Evolutionary conservation across 2,888 invertebrate genomes (phyloP).

Genomic region (Chouioia cunea): DNA sequence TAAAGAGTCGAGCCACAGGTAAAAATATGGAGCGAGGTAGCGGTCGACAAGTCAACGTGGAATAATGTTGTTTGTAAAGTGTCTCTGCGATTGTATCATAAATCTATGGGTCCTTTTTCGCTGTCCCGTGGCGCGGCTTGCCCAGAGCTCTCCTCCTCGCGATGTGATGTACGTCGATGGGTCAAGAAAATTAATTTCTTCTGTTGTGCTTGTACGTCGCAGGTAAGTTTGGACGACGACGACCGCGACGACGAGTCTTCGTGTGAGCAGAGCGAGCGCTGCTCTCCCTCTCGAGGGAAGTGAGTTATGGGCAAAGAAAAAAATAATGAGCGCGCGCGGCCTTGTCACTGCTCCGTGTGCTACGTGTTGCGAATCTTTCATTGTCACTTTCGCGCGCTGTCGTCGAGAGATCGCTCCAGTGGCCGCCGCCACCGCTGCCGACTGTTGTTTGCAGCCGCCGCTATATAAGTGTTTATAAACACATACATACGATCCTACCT

Average conservation of each 20-base stretch:
- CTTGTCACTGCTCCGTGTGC: constrained; percentile 42
- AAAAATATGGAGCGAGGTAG: constrained; percentile 28
- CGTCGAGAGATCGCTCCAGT: too few species aligned
- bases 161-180: constrained; percentile 46
- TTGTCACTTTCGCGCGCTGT: constrained; percentile 52
- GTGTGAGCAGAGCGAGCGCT: constrained; percentile 1
- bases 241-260: background rate
- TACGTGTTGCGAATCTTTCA: constrained; percentile 54
- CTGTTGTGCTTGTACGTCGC: constrained; percentile 52
- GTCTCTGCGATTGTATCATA: constrained; percentile 32
- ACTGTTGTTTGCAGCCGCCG: background rate
- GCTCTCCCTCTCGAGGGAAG: constrained; percentile 45
- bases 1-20: constrained; percentile 17
- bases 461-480: too few species aligned
- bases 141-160: background rate
- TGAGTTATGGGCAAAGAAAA: constrained; percentile 52
- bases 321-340: constrained; percentile 49
- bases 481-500: too few species aligned
- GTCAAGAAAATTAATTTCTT: constrained; percentile 51
- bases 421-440: constrained; percentile 45
- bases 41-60: constrained; percentile 23
- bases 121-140: background rate
- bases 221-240: constrained; percentile 55
- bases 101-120: constrained; percentile 17
- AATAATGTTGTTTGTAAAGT: constrained; percentile 42